Base-by-base conservation (phyloP, 2,888 invertebrate genomes). In the Ferdinandea cuprea region DNA sequence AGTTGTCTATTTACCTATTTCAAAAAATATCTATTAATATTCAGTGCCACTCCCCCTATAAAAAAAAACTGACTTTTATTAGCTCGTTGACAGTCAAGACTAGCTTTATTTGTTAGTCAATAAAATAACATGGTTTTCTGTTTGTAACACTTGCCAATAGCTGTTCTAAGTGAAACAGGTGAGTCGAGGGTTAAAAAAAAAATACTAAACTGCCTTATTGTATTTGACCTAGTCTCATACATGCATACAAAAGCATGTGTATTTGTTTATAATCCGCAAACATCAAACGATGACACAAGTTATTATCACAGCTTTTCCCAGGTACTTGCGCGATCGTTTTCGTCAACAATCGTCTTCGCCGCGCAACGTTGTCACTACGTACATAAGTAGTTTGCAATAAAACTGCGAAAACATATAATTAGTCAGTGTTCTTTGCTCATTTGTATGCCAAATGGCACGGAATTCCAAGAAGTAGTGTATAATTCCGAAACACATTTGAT, bases 391-490 rank as follows among this genome's bases (percentile, higher is more conserved):
- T 44, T 44, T 42, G 28, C 32, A 19, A 32, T 59, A 42, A 58
- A 58, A 9, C 35, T 13, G 6, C 6, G 13, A 1, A 19, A 56
- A 56, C 3, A 56, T 9, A 19, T 6, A 19, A 42, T 28, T 19
- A 61, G 32, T 46, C 46, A 46, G 15, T 17, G 13, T 32, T 4
- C 3, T 35, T 17, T 25, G 9, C 52, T 19, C 13, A 28, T 32
- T 59, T 17, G 21, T 52, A 35, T 52, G 42, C 9, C 8, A 42
- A 54, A 52, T 35, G 25, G 28, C n/a, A n/a, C 44, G 61, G 52
- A 72, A 44, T 65, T 63, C 65, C 37, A 37, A 37, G 37, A 73
- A 56, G 13, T 11, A 19, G 44, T 54, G 63, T 44, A 56, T 15
- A 73, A 25, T 59, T 59, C 30, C n/a, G 19, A 28, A 7, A 44